A percentile compares a stretch with the other conserved stretches of the same genome.
Conservation (phyloP, 2,888 invertebrate genomes). For the Lycia hirtaria region DNA sequence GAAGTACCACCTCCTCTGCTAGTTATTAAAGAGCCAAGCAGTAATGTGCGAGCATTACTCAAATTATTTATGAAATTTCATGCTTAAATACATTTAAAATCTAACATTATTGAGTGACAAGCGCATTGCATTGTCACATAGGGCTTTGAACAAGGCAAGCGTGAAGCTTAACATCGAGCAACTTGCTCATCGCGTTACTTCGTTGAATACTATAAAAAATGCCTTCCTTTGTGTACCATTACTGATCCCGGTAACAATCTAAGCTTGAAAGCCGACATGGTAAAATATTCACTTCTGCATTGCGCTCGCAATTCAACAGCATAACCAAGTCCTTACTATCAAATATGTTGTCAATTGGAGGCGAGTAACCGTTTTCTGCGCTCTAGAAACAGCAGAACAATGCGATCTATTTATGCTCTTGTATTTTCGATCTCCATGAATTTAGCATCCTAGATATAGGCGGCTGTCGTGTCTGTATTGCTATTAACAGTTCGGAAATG, state of each 20-base stretch:
- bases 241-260: constrained; percentile 30
- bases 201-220: constrained; percentile 43
- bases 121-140: no score
- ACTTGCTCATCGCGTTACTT: no score
- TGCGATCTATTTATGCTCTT: constrained; percentile 48
- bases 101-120: no score
- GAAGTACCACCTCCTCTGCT: no score
- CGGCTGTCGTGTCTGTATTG: constrained; percentile 53
- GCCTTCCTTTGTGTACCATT: constrained; percentile 42
- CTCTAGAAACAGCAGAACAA: constrained; percentile 42
- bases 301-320: constrained; percentile 20
- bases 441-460: constrained; percentile 54
- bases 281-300: constrained; percentile 32
- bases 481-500: constrained; percentile 43
- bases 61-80: no score
- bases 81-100: no score
- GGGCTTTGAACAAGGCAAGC: no score
- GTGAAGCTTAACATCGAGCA: no score
- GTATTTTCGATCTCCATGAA: constrained; percentile 61
- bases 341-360: constrained; percentile 2
- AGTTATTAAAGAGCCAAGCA: no score
- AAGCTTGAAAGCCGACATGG: constrained; percentile 23
- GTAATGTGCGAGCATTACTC: no score
- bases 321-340: constrained; percentile 4
- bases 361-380: constrained; percentile 21